Percentiles rank a stretch among this genome's conserved stretches.
These are phyloP conservation scores for Beroe forskalii DNA, from an alignment of 37 sponge, comb jelly and placozoan species.

Conservation along the genomic window DNA sequence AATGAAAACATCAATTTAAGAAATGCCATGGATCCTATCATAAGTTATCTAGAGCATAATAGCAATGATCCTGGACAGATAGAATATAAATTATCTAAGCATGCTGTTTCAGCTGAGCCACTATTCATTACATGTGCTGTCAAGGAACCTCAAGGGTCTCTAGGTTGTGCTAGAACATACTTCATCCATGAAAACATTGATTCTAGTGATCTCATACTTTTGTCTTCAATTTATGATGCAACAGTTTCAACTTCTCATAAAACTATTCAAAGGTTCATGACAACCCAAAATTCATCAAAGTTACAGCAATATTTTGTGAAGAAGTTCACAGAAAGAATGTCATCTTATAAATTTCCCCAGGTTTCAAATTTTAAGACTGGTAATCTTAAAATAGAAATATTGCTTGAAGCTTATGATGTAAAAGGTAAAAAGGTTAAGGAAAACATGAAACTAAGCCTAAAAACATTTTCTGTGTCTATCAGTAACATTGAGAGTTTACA, in stretches of 20 bases:
- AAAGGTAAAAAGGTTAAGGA: background rate
- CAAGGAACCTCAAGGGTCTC: background rate
- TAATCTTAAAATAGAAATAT: background rate
- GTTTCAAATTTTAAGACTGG: background rate
- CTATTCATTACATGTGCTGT: conserved; percentile 8
- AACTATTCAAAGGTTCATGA: conserved; percentile 1
- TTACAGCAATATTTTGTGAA: conserved; percentile 28
- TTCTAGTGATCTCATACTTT: conserved; percentile 25
- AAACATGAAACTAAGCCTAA: background rate
- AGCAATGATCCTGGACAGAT: background rate
- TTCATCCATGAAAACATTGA: background rate
- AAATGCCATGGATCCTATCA: conserved; percentile 12
- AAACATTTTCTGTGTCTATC: background rate
- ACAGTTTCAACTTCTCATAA: conserved; percentile 4
- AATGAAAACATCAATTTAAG: background rate
- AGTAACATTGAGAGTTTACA: background rate
- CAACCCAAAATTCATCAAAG: conserved; percentile 23
- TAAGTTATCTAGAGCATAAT: conserved; percentile 5
- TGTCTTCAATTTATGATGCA: conserved; percentile 40
- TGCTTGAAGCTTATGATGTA: conserved; percentile 12
- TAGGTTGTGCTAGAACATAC: conserved; percentile 39
- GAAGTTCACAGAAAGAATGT: conserved; percentile 13
- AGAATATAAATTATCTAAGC: background rate
- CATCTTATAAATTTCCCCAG: conserved; percentile 1
- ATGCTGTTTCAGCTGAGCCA: conserved; percentile 21